Base-by-base conservation (phyloP, 1,140 invertebrate genomes). In the Phocides pigmalion region DNA sequence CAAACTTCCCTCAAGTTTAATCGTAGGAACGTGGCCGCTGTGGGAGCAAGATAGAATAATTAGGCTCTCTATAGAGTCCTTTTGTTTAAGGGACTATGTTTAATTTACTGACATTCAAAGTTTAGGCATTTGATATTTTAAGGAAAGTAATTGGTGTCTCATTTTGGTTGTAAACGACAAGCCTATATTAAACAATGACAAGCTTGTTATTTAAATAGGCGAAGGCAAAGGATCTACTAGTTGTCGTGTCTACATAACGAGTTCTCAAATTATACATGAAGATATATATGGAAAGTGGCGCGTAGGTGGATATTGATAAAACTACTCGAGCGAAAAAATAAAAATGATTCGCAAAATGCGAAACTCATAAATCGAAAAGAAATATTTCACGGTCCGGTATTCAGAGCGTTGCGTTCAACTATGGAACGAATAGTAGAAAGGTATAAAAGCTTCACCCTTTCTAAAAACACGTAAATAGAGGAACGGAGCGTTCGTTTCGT, bases 371-470 rank as follows among this genome's bases (percentile, higher is more conserved):
- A 89, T 90, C 84, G 87, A 81, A 84, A 82, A 81, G 81, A 83
- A 87, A 87, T 87, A 88, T 87, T 86, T 82, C 75, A 79, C 74
- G 73, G 79, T 79, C 74, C 82, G 71, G 79, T 74, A 87, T 89
- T 82, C 81, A 81, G 72, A 76, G 77, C 76, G 63, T 68, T 74
- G 76, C 78, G 78, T 76, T 82, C 72, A 82, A 84, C 88, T 88
- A 84, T 81, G 80, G 72, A 82, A 67, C 84, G 81, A 81, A 84
- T 81, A 88, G 77, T 83, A 87, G 81, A 91, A 89, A 88, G 84
- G 88, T 88, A 89, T 88, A 90, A 89, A 91, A 91, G 87, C 81
- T 87, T 89, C 82, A 88, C 89, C 87, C 89, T 89, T 89, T 89
- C 84, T 85, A 87, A 89, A 90, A 91, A 91, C 81, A 88, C 85